Conservation (phyloP, 1,140 invertebrate genomes). For the Drosophila quadrilineata region DNA sequence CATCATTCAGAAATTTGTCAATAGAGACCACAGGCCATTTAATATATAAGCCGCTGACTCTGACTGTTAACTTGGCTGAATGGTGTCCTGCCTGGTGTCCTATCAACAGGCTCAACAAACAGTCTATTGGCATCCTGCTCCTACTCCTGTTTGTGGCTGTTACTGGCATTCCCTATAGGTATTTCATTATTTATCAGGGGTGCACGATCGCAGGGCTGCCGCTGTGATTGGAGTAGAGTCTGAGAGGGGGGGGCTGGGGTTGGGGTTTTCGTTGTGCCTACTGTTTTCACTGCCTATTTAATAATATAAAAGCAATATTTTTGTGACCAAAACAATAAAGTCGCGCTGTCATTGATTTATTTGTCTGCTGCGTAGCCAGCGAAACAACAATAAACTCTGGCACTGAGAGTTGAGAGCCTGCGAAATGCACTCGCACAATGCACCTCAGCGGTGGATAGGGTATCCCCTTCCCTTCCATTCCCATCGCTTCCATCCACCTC, state of each 20-base stretch:
- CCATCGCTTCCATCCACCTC: no score
- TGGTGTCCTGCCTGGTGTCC: not conserved
- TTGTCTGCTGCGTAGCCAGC: slow-evolving; percentile 70
- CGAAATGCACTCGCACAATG: slow-evolving; percentile 78
- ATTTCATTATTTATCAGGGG: slow-evolving; percentile 74
- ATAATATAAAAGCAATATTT: slow-evolving; percentile 79
- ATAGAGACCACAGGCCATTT: slow-evolving; percentile 75
- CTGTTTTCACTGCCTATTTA: slow-evolving; percentile 56
- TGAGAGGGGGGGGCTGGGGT: no score
- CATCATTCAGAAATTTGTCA: slow-evolving; percentile 77
- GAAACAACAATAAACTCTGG: slow-evolving; percentile 79
- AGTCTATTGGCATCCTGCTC: not conserved
- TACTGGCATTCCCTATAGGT: slow-evolving; percentile 59
- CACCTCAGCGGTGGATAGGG: slow-evolving; percentile 57
- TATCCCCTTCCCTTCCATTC: not conserved
- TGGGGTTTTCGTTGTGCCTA: no score
- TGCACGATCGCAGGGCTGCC: slow-evolving; percentile 49
- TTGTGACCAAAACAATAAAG: slow-evolving; percentile 79
- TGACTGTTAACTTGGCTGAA: slow-evolving; percentile 12
- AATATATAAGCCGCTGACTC: slow-evolving; percentile 50
- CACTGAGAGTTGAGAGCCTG: no score
- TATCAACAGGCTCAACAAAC: slow-evolving; percentile 14
- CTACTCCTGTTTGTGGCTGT: not conserved
- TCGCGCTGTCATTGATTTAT: slow-evolving; percentile 80
- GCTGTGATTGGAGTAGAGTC: slow-evolving; percentile 11